Evolutionary conservation across 2,113 vertebrate species (phyloP), one percentile per base, ranked within the genome.

Genomic region (Eidolon helvum): DNA sequence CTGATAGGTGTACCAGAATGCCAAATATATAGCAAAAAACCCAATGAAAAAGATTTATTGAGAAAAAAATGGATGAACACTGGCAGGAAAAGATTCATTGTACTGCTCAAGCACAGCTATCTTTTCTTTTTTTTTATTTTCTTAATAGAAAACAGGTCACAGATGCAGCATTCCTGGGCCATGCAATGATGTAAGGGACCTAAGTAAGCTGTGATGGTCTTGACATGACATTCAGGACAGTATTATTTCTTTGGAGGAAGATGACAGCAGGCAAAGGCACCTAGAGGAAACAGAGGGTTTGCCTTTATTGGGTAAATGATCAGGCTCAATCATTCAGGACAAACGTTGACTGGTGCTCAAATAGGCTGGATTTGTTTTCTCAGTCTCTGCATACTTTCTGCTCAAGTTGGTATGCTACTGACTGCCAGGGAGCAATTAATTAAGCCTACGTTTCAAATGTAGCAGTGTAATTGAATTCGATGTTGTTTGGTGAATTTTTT

Each of bases 11-110:
- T 63, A 45, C 45, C 22, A 21, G 43, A 33, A 83, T 87, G 69
- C 75, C 93, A 94, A 96, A 79, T 68, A 72, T 43, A 57, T 68
- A 86, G 80, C 66, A 93, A 75, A 87, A 61, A 90, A 21, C 40
- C 14, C 68, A 94, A 65, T 50, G 24, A 87, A 71, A 95, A 80
- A 94, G 84, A 82, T 8, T 35, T 35, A 19, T 24, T 43, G 87
- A 68, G 57, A 50, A 78, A 92, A 75, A 72, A 35, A n/a, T 90
- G 80, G 59, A 24, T 84, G 87, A 43, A 87, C 75, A 45, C 30
- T 28, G 35, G 45, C 40, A 87, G 69, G 57, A 88, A 72, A 83
- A 85, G 43, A 72, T 88, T 94, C 48, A 45, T 68, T 80, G 21
- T 28, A 55, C 33, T 33, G 10, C 59, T 48, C 69, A 80, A 38